Evolutionary conservation across 1,140 invertebrate species (phyloP), one percentile per base, ranked within the genome.

Genomic region (Dolichoris vasculosae): DNA sequence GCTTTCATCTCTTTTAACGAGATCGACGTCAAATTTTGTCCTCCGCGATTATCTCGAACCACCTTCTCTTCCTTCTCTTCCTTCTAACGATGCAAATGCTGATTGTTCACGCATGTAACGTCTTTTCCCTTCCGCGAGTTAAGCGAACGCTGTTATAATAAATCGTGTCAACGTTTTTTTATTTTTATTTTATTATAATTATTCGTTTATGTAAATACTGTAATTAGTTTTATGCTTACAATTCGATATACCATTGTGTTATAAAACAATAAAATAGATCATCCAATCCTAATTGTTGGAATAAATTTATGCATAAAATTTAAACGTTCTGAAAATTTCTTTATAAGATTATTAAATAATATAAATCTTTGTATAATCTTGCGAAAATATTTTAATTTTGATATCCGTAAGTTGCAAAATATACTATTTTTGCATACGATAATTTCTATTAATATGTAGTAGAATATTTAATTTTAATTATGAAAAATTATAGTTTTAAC

Each of bases 21-120:
- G 75, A 77, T n/a, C 43, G 79, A 67, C 46, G 30, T 71, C 51
- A 82, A 82, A 82, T 71, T 75, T 48, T 46, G 26, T 75, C 43
- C 46, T 82, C 46, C 9, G 20, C 38, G 55, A 73, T 38, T 73
- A 26, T 73, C 38, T n/a, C 46, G 48, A 35, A 77, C 17, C 40
- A 77, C 71, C 43, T 32, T 35, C 38, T 9, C 40, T 38, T 48
- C n/a, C n/a, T n/a, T n/a, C n/a, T n/a, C n/a, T n/a, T n/a, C n/a
- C n/a, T n/a, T n/a, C n/a, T 77, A 55, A 77, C 48, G 20, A 23
- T 55, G 7, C 75, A 55, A 64, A 82, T 48, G 7, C 43, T 82
- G 30, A 82, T 82, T 82, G 30, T 26, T 30, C 46, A 35, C 15
- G 46, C 32, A 48, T 76, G 67, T 78, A 59, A 76, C n/a, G 51